A percentile compares a stretch with the other conserved stretches of the same genome.
phyloP scores from a whole-genome alignment of 2,113 vertebrate genomes.

The Phrynosoma platyrhinos region DNA sequence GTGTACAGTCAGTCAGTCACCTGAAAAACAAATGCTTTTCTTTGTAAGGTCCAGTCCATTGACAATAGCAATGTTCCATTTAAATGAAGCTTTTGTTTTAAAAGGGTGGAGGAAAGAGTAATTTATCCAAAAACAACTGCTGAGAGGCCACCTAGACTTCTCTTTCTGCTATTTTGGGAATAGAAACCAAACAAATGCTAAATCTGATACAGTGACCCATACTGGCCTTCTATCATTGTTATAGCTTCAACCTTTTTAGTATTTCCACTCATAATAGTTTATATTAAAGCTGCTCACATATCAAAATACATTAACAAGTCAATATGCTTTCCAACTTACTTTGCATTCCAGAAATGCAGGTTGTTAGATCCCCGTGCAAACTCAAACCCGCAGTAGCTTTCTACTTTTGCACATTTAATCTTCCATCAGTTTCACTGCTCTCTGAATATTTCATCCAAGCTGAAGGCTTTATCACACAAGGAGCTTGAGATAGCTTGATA shows the following conservation, averaged over 20 bases:
- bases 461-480: conserved; percentile 19
- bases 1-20: neutral
- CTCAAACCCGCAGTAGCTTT: conserved; percentile 13
- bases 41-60: neutral
- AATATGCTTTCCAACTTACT: conserved; percentile 12
- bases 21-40: neutral
- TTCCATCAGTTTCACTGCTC: conserved; percentile 9
- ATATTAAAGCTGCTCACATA: conserved; percentile 2
- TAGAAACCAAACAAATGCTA: neutral
- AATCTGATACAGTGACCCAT: neutral
- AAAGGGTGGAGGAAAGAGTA: neutral
- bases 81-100: neutral
- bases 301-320: conserved; percentile 14
- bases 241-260: neutral
- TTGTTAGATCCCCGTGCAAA: conserved; percentile 18
- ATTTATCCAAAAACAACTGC: neutral
- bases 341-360: conserved; percentile 6
- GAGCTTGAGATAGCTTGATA: conserved; percentile 8
- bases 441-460: conserved; percentile 18
- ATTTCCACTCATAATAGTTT: neutral
- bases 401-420: conserved; percentile 24
- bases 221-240: neutral
- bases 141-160: neutral
- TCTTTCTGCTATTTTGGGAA: neutral
- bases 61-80: neutral